Conservation (phyloP, 2,888 invertebrate species). For the Electrophaes corylata region DNA sequence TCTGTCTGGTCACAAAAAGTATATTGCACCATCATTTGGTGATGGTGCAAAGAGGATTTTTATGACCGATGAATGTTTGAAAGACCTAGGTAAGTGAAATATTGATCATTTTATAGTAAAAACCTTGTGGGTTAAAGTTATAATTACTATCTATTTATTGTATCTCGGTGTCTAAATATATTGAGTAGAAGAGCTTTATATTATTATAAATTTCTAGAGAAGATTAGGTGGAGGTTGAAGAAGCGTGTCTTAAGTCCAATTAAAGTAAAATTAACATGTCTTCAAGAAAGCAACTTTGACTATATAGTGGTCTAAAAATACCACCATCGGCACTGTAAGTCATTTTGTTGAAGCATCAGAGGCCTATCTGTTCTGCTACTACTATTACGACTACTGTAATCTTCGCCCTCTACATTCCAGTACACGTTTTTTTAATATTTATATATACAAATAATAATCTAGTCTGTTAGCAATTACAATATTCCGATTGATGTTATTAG, state of each 20-base stretch:
- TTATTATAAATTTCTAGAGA: too few relatives aligned
- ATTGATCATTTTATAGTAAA: too few relatives aligned
- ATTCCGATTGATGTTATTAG: constrained; percentile 18
- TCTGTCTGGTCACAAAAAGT: too few relatives aligned
- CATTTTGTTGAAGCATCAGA: background rate
- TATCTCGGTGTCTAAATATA: background rate
- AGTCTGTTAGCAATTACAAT: constrained; percentile 27
- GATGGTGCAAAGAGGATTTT: too few relatives aligned
- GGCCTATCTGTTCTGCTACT: too few relatives aligned
- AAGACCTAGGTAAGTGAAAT: too few relatives aligned
- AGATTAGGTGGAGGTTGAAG: background rate
- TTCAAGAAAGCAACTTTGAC: too few relatives aligned
- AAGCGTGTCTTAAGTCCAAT: background rate
- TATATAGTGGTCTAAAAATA: too few relatives aligned
- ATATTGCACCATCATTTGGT: too few relatives aligned
- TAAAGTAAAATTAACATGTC: too few relatives aligned
- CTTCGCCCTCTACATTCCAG: background rate
- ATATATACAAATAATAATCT: constrained; percentile 23
- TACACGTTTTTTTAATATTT: constrained; percentile 18
- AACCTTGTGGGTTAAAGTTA: background rate
- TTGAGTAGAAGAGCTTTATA: background rate
- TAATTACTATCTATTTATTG: background rate
- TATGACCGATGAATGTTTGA: background rate
- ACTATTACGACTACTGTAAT: background rate
- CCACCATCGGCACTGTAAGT: background rate